These are phyloP conservation scores for Rhagoletis pomonella DNA, from an alignment of 1,140 invertebrate species.

Conservation along the genomic window DNA sequence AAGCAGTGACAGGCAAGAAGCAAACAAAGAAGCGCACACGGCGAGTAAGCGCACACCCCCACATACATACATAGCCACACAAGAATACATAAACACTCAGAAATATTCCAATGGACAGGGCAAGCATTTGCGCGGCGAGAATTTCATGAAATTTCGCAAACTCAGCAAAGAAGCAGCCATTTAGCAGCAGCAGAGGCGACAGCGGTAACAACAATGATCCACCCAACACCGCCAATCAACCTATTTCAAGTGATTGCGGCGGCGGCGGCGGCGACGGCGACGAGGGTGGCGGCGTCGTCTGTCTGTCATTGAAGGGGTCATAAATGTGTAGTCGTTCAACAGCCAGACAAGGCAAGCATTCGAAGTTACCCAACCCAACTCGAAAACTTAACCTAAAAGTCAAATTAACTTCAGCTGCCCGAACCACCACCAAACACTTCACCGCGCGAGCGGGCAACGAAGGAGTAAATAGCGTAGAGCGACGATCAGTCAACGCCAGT, in stretches of 20 bases:
- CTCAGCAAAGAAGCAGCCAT: conserved; percentile 36
- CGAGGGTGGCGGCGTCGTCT: neutral
- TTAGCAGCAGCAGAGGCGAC: neutral
- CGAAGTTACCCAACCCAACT: conserved; percentile 44
- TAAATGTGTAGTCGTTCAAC: conserved; percentile 22
- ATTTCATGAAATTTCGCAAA: conserved; percentile 48
- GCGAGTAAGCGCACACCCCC: neutral
- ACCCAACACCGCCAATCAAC: conserved; percentile 13
- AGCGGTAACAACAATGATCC: neutral
- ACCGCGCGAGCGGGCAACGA: neutral
- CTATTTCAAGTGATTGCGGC: conserved; percentile 7
- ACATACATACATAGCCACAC: neutral
- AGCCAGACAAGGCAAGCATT: neutral
- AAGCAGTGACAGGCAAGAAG: neutral
- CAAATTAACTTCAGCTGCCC: conserved; percentile 11
- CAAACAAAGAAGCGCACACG: conserved; percentile 28
- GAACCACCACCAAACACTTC: neutral
- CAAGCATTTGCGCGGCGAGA: conserved; percentile 22
- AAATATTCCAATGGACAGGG: conserved; percentile 14
- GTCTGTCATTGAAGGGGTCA: conserved; percentile 24
- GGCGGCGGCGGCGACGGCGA: neutral
- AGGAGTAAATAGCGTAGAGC: neutral
- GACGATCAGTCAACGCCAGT: neutral
- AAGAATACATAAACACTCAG: neutral
- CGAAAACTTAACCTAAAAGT: conserved; percentile 24